Conservation (phyloP, 2,113 vertebrate species). For the Ramphastos sulfuratus region DNA sequence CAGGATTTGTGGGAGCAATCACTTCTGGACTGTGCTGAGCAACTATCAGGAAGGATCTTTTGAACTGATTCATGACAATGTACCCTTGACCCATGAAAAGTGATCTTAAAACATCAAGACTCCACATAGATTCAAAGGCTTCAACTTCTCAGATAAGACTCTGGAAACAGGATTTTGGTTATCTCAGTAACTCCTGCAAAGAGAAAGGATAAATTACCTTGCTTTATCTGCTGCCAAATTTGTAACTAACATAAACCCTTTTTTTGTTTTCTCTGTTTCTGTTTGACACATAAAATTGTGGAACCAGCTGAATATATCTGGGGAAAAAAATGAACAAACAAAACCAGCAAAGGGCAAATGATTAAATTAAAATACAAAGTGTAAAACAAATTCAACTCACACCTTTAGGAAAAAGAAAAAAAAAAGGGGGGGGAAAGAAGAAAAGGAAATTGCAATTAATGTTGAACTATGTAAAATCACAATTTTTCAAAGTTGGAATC, state of each 20-base stretch:
- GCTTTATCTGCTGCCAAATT: not conserved
- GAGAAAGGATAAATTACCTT: not conserved
- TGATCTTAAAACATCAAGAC: not conserved
- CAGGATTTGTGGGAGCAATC: not conserved
- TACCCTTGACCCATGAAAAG: not conserved
- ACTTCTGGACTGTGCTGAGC: not conserved
- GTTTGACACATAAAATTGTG: not conserved
- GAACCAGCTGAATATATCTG: not conserved
- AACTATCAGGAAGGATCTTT: not conserved
- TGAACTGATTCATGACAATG: not conserved
- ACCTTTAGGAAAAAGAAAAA: not conserved
- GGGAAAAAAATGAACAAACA: not conserved
- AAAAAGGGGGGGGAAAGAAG: too few relatives aligned
- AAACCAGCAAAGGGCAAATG: not conserved
- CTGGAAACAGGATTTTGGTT: not conserved
- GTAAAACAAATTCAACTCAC: not conserved
- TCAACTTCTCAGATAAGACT: not conserved
- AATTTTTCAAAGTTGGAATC: not conserved
- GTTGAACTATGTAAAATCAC: not conserved
- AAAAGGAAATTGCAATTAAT: not conserved
- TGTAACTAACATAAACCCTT: not conserved
- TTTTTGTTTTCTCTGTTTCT: not conserved
- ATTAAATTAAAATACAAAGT: not conserved
- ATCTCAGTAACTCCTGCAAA: not conserved
- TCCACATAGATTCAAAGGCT: not conserved